Percentiles rank a stretch among this genome's conserved stretches.
These are phyloP conservation scores for Marasmarcha lunaedactyla DNA, from an alignment of 2,888 invertebrate species.

Conservation along the genomic window DNA sequence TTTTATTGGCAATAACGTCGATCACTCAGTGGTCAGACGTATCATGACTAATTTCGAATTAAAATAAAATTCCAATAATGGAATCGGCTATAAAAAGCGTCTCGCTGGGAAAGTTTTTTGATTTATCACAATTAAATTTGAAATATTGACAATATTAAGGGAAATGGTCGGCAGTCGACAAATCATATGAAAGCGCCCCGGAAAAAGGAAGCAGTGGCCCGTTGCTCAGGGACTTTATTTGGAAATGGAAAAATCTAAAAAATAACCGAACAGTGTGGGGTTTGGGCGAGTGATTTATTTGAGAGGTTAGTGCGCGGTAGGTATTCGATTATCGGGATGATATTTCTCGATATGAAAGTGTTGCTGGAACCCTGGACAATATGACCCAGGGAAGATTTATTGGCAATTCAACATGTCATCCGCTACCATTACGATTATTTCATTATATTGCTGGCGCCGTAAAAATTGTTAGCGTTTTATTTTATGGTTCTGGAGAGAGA, in stretches of 20 bases:
- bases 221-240: constrained; percentile 66
- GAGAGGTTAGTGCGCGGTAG: constrained; percentile 42
- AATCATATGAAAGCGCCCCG: constrained; percentile 68
- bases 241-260: constrained; percentile 70
- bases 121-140: constrained; percentile 70
- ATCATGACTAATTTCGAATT: constrained; percentile 13
- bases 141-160: constrained; percentile 70
- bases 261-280: constrained; percentile 57
- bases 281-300: constrained; percentile 52
- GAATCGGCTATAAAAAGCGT: constrained; percentile 42
- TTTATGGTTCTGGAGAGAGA: constrained; percentile 53
- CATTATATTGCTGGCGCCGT: constrained; percentile 68
- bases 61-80: constrained; percentile 53
- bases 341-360: constrained; percentile 71
- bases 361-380: constrained; percentile 67
- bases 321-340: constrained; percentile 65
- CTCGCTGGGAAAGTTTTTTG: constrained; percentile 48
- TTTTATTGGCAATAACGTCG: constrained; percentile 23
- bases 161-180: constrained; percentile 65
- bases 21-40: constrained; percentile 16
- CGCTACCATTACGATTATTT: constrained; percentile 68
- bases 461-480: constrained; percentile 67
- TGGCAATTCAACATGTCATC: constrained; percentile 60
- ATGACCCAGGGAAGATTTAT: constrained; percentile 70
- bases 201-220: constrained; percentile 66